Conservation (phyloP, 2,888 invertebrate species). For the Drosophila bunnanda region DNA sequence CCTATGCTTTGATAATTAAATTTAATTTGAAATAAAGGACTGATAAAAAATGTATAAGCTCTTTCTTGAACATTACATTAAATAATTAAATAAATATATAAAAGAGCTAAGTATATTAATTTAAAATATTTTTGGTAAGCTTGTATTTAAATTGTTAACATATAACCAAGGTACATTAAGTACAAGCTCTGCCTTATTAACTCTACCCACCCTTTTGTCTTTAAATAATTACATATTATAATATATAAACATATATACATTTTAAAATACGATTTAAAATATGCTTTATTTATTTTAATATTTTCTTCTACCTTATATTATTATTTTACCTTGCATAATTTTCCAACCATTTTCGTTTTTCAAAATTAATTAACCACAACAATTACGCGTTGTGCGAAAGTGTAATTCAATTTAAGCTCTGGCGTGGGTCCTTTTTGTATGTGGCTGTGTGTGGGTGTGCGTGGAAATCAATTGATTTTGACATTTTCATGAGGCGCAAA, state of each 20-base stretch:
- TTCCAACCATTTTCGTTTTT: neutral
- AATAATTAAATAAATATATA: neutral
- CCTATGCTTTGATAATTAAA: too few relatives aligned
- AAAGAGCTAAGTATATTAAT: neutral
- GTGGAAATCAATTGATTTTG: slow-evolving; percentile 44
- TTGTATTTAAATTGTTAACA: neutral
- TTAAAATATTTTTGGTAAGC: too few relatives aligned
- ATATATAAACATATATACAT: too few relatives aligned
- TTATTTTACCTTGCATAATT: neutral
- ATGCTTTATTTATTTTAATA: neutral
- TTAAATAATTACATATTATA: neutral
- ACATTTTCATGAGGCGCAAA: slow-evolving; percentile 44
- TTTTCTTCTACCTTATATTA: neutral
- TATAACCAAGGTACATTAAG: neutral
- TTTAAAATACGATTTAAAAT: neutral
- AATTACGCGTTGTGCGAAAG: neutral
- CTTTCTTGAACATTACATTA: neutral
- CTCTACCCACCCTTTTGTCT: neutral
- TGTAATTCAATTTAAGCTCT: slow-evolving; percentile 13
- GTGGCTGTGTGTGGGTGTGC: neutral
- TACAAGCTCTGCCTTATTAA: neutral
- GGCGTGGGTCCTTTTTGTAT: neutral
- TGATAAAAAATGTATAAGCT: too few relatives aligned
- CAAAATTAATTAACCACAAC: slow-evolving; percentile 14
- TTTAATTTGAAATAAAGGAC: too few relatives aligned